Base-by-base conservation (phyloP, 2,888 invertebrate genomes). In the Sabatieria punctata region DNA sequence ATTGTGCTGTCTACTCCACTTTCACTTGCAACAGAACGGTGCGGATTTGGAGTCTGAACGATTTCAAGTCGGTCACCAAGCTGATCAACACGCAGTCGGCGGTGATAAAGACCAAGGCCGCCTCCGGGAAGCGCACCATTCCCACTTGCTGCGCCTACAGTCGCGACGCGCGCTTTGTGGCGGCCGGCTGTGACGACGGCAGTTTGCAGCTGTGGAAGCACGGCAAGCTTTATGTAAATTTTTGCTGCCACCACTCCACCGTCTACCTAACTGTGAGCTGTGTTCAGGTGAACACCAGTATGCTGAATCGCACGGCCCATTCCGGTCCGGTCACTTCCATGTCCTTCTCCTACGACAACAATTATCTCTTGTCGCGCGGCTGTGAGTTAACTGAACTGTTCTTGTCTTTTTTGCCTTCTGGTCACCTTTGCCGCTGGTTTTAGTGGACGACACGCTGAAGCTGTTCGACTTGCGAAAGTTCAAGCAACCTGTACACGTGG, bases 121-220 rank as follows among this genome's bases (percentile, higher is more conserved):
- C 56, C 38, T 57, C 82, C 48, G 93, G 93, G 0, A 71, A 88
- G 0, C 82, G 82, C 63, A 82, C 84, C 0, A 76, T 79, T 49
- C 88, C 91, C 0, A 82, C 82, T 0, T 73, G 85, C 0, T 86
- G 86, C 63, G 72, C 77, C 0, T 91, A 80, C 63, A 85, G 80
- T 41, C 72, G 80, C 41, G 86, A 89, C 60, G 88, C 88, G 0
- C 79, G 79, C 46, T 76, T 84, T 1, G 80, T 95, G 3, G 84
- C 84, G 0, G 84, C 85, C 48, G 95, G 82, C 0, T 93, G 95
- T 63, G 76, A 76, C 39, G 97, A 99, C 68, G 97, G 97, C 0
- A 86, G 85, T 0, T 76, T 93, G 45, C 95, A 95, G 67, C 79
- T 93, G 71, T 97, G 97, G 95, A 95, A 97, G 63, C 81, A 85